Conservation (phyloP, 2,797 vertebrate species). For the Huso huso region DNA sequence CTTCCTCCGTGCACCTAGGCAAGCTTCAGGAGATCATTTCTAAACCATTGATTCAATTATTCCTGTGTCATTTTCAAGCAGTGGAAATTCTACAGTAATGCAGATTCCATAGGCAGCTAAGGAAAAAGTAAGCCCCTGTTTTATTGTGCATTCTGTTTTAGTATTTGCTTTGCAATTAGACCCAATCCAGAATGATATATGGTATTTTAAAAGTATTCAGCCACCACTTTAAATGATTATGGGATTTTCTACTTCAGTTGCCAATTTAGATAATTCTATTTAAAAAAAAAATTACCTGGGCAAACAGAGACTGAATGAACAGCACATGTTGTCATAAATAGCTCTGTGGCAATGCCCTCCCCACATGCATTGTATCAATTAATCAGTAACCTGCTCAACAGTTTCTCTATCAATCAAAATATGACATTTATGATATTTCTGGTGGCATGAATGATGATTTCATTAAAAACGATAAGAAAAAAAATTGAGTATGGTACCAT, state of each 20-base stretch:
- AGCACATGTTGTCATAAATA: conserved; percentile 30
- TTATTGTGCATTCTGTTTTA: conserved; percentile 59
- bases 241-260: conserved; percentile 60
- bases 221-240: conserved; percentile 51
- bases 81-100: conserved; percentile 56
- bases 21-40: conserved; percentile 51
- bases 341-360: conserved; percentile 22
- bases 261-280: conserved; percentile 56
- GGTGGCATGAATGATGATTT: too few species aligned
- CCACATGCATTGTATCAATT: neutral
- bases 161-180: conserved; percentile 75
- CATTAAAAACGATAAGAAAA: too few species aligned
- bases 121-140: conserved; percentile 65
- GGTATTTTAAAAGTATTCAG: conserved; percentile 68
- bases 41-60: conserved; percentile 66
- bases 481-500: too few species aligned
- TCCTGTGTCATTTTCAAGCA: conserved; percentile 62
- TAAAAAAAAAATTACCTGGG: conserved; percentile 54
- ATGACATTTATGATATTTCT: too few species aligned
- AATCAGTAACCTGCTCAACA: neutral
- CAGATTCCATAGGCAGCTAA: conserved; percentile 76
- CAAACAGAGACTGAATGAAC: conserved; percentile 42
- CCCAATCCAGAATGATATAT: conserved; percentile 64
- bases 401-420: too few species aligned
- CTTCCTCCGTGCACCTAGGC: conserved; percentile 54